These are phyloP conservation scores for Anableps anableps DNA, from an alignment of 2,797 vertebrate species.

Conservation along the genomic window DNA sequence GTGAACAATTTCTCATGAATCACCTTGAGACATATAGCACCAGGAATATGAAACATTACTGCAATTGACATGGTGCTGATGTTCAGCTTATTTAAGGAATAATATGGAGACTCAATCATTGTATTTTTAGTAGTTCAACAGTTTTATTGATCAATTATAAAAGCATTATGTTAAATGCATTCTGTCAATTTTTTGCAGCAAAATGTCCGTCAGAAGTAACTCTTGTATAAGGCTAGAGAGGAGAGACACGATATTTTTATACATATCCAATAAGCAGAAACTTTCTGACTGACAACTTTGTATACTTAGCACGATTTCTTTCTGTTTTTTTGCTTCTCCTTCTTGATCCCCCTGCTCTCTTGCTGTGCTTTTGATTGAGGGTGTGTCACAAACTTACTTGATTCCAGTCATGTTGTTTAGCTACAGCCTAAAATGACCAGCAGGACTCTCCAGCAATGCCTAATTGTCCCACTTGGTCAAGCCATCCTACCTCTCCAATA, in stretches of 20 bases:
- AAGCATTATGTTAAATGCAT: too few relatives aligned
- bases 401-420: not conserved
- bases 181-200: too few relatives aligned
- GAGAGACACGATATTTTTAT: too few relatives aligned
- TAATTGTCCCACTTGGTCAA: not conserved
- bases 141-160: not conserved
- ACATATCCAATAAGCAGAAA: not conserved
- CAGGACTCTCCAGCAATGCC: not conserved
- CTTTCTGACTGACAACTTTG: not conserved
- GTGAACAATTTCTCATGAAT: not conserved
- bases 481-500: not conserved
- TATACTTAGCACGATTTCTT: not conserved
- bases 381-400: not conserved
- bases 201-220: not conserved
- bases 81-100: not conserved
- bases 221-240: not conserved
- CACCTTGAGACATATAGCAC: not conserved
- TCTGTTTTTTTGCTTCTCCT: not conserved
- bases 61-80: not conserved
- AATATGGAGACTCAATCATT: not conserved
- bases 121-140: not conserved
- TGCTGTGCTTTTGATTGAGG: not conserved
- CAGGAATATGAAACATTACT: not conserved
- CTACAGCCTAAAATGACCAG: not conserved
- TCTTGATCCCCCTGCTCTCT: not conserved